Evolutionary conservation across 2,113 vertebrate species (phyloP).

Genomic region (Ramphastos sulfuratus): DNA sequence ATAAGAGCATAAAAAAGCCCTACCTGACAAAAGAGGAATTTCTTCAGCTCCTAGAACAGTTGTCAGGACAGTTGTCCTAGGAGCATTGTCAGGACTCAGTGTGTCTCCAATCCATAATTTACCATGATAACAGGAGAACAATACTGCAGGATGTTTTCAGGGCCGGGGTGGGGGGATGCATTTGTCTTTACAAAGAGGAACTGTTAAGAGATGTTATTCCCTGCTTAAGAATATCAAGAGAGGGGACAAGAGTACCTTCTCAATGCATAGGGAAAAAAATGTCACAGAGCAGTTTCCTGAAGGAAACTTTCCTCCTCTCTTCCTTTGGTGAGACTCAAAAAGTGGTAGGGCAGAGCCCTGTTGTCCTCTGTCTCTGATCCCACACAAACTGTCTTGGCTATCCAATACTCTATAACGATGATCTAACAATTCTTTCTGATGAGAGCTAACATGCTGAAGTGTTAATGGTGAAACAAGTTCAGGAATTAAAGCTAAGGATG

Average conservation of each 20-base stretch:
- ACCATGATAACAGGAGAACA: neutral
- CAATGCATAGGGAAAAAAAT: neutral
- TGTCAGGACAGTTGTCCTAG: too few relatives aligned
- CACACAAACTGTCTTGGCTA: accelerated
- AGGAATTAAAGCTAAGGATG: neutral
- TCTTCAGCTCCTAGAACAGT: neutral
- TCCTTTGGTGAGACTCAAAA: neutral
- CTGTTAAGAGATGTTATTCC: neutral
- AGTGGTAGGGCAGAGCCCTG: accelerated
- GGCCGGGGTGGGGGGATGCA: neutral
- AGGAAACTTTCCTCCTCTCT: neutral
- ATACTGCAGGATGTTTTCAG: neutral
- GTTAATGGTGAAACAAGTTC: neutral
- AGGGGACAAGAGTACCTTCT: neutral
- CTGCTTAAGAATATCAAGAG: neutral
- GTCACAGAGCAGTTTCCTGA: neutral
- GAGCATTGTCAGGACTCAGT: neutral
- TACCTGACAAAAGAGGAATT: neutral
- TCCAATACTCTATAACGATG: accelerated
- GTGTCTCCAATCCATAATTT: neutral
- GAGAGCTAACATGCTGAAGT: neutral
- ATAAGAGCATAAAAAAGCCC: neutral
- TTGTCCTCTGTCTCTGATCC: neutral
- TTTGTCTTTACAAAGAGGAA: neutral
- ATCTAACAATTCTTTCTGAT: neutral